Evolutionary conservation across 2,797 vertebrate genomes (phyloP).

Genomic region (Toxotes lorentzi): DNA sequence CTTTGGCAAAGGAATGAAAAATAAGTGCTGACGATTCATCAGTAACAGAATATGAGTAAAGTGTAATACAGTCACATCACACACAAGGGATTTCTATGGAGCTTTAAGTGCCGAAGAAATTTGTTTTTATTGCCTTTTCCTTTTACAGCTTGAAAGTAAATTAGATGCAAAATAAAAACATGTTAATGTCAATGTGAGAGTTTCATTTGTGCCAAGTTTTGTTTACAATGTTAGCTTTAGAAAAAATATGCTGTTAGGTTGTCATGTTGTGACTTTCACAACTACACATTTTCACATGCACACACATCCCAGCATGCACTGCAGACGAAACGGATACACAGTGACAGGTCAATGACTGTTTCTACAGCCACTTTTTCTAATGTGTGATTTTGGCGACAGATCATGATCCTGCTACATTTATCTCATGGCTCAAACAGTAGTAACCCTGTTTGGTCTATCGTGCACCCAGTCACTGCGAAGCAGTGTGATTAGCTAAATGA

Average conservation of each 20-base stretch:
- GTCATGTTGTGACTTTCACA: not conserved
- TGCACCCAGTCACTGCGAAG: slow-evolving; percentile 18
- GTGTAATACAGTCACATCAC: not conserved
- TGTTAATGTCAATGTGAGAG: not conserved
- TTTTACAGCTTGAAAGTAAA: not conserved
- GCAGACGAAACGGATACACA: not conserved
- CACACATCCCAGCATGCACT: slow-evolving; percentile 3
- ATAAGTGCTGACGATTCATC: slow-evolving; percentile 13
- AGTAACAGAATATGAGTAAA: not conserved
- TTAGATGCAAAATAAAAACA: slow-evolving; percentile 17
- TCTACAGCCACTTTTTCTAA: slow-evolving; percentile 5
- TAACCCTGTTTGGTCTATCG: slow-evolving; percentile 3
- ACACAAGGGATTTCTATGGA: not conserved
- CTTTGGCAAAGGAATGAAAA: not conserved
- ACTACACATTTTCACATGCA: not conserved
- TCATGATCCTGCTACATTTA: slow-evolving; percentile 26
- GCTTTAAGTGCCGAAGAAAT: not conserved
- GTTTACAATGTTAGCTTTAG: slow-evolving; percentile 11
- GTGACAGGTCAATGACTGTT: not conserved
- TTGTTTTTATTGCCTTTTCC: not conserved
- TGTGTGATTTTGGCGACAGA: slow-evolving; percentile 9
- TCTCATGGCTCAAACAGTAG: slow-evolving; percentile 4
- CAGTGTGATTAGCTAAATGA: not conserved
- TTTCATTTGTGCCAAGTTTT: slow-evolving; percentile 1
- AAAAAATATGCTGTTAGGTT: slow-evolving; percentile 26